Evolutionary conservation across 2,888 invertebrate genomes (phyloP).

Genomic region (Tipula helvola): DNA sequence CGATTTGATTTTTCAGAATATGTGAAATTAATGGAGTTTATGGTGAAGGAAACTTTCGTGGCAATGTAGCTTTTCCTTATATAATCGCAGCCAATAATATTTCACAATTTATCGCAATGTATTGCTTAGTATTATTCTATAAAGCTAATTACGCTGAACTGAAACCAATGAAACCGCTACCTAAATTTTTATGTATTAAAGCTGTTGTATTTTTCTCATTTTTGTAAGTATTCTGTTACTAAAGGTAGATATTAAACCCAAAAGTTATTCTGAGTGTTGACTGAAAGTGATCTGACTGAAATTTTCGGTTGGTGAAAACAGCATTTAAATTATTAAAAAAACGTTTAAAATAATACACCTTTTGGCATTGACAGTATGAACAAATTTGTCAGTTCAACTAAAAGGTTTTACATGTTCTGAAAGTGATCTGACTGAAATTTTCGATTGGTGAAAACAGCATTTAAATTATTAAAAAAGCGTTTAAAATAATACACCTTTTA

Average conservation of each 20-base stretch:
- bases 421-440: no score
- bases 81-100: conserved; percentile 79
- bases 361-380: no score
- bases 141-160: conserved; percentile 71
- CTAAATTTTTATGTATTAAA: conserved; percentile 94
- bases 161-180: conserved; percentile 84
- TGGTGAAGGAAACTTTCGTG: conserved; percentile 82
- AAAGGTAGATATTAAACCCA: not conserved
- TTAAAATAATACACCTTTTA: no score
- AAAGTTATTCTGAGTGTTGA: no score
- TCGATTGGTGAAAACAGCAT: no score
- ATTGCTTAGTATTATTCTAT: conserved; percentile 88
- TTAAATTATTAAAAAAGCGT: no score
- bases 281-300: no score
- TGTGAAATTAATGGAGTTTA: conserved; percentile 77
- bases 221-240: conserved; percentile 59
- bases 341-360: no score
- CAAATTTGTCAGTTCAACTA: no score
- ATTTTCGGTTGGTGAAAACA: no score
- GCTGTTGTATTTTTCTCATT: conserved; percentile 96
- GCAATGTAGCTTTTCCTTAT: conserved; percentile 78
- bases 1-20: conserved; percentile 43
- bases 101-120: conserved; percentile 94
- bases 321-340: no score
- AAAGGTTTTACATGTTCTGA: no score